Evolutionary conservation across 2,888 invertebrate species (phyloP).

Genomic region (Mesorhabditis spiculigera): DNA sequence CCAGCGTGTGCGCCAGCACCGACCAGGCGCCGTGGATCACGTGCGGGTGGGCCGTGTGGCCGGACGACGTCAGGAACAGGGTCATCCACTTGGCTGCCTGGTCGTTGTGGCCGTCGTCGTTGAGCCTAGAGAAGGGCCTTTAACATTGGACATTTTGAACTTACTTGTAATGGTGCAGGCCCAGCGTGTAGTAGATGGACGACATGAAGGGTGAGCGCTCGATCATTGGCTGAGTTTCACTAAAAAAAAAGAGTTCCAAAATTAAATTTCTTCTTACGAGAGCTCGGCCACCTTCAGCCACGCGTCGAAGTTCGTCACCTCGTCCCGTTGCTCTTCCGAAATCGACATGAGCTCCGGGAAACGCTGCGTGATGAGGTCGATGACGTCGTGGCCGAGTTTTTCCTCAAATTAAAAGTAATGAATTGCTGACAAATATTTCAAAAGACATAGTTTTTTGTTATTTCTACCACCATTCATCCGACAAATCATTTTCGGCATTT

Average conservation of each 20-base stretch:
- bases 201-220: background rate
- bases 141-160: background rate
- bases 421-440: background rate
- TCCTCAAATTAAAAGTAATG: conserved; percentile 14
- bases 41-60: conserved; percentile 14
- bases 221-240: too few relatives aligned
- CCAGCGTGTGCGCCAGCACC: conserved; percentile 28
- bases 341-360: conserved; percentile 20
- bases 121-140: background rate
- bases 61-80: conserved; percentile 16
- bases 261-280: background rate
- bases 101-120: background rate
- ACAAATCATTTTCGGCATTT: too few relatives aligned
- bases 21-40: conserved; percentile 27
- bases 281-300: conserved; percentile 11
- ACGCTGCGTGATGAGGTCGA: conserved; percentile 22
- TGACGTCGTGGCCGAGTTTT: conserved; percentile 24
- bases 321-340: conserved; percentile 13
- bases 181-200: background rate
- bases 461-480: too few relatives aligned
- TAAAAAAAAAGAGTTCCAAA: background rate
- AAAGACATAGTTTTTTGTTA: too few relatives aligned
- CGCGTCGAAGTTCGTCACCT: conserved; percentile 16
- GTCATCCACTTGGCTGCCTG: background rate
- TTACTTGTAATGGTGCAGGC: background rate